These are phyloP conservation scores for Formicarius rufipectus DNA, from an alignment of 2,113 vertebrate genomes.

Conservation along the genomic window DNA sequence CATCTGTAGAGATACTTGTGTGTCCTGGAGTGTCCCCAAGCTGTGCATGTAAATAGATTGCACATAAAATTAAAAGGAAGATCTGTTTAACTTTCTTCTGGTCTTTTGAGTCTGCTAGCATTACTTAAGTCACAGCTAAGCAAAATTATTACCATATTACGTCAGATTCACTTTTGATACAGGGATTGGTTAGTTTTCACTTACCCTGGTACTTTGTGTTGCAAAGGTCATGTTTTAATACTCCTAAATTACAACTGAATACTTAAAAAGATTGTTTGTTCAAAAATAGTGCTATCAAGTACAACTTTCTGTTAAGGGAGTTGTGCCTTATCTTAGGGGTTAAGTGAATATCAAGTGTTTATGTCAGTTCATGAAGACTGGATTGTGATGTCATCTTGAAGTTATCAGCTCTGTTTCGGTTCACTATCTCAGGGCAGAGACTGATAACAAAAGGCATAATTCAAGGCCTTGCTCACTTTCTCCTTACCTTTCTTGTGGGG, in stretches of 20 bases:
- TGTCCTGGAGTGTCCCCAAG: neutral
- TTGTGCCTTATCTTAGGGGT: slow-evolving; percentile 69
- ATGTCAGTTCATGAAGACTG: slow-evolving; percentile 73
- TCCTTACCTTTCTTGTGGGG: neutral
- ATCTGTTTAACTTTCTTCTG: neutral
- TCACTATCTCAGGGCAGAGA: slow-evolving; percentile 54
- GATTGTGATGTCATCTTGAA: slow-evolving; percentile 76
- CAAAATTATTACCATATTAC: neutral
- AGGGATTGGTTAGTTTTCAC: neutral
- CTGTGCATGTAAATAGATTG: neutral
- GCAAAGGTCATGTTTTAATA: neutral
- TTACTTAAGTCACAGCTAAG: neutral
- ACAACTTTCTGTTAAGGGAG: slow-evolving; percentile 61
- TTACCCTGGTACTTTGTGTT: neutral
- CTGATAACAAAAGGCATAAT: slow-evolving; percentile 70
- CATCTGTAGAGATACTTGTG: neutral
- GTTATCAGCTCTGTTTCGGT: slow-evolving; percentile 67
- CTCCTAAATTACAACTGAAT: neutral
- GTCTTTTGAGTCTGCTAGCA: neutral
- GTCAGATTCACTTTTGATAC: neutral
- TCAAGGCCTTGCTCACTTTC: slow-evolving; percentile 66
- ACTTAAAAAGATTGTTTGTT: neutral
- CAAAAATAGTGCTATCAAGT: slow-evolving; percentile 37
- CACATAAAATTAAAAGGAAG: neutral
- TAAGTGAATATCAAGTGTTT: slow-evolving; percentile 77